Conservation (phyloP, 2,113 vertebrate genomes). For the Odocoileus hemionus region DNA sequence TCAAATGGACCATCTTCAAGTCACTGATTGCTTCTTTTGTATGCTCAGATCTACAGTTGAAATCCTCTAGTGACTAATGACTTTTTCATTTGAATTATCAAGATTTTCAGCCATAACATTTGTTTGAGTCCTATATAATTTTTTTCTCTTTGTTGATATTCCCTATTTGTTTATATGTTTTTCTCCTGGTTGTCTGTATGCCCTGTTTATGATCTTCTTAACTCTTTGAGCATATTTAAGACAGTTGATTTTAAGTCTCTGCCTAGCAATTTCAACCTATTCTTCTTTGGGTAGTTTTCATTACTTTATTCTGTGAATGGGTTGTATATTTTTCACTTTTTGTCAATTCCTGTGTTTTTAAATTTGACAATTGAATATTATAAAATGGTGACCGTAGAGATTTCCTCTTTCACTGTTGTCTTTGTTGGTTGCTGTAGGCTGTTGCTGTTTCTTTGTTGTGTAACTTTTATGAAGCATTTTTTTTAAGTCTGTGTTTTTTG, state of each 20-base stretch:
- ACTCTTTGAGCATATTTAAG: neutral
- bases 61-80: neutral
- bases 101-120: neutral
- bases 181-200: neutral
- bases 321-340: neutral
- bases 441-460: neutral
- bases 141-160: neutral
- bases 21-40: neutral
- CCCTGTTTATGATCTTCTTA: neutral
- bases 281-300: neutral
- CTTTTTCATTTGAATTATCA: neutral
- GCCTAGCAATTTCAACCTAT: neutral
- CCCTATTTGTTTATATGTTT: neutral
- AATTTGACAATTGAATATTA: neutral
- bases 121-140: neutral
- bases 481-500: neutral
- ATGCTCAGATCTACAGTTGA: neutral
- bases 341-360: neutral
- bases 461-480: neutral
- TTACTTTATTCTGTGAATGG: neutral
- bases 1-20: neutral
- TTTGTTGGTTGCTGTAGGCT: neutral
- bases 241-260: neutral
- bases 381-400: neutral
- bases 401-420: neutral